These are phyloP conservation scores for Benitochromis conjunctus DNA, from an alignment of 2,113 vertebrate species.

Conservation along the genomic window DNA sequence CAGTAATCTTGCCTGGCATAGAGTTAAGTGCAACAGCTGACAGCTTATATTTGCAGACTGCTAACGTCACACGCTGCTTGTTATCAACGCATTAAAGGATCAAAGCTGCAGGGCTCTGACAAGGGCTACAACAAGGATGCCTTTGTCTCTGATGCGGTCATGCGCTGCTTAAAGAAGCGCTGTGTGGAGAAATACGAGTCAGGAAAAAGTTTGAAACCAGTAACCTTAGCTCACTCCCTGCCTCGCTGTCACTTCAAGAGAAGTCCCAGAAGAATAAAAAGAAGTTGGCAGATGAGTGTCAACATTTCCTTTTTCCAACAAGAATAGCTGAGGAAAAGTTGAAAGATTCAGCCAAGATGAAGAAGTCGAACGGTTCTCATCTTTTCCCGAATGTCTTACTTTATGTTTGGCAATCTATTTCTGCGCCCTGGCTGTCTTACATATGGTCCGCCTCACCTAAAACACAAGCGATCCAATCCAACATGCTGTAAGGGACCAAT, in stretches of 20 bases:
- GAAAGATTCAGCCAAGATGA: neutral
- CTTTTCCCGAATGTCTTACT: neutral
- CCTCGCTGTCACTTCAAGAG: neutral
- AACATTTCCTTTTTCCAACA: neutral
- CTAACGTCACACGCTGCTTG: neutral
- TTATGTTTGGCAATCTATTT: slow-evolving; percentile 11
- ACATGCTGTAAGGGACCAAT: neutral
- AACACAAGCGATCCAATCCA: neutral
- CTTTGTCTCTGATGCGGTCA: slow-evolving; percentile 12
- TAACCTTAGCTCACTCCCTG: neutral
- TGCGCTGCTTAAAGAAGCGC: neutral
- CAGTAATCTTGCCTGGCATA: neutral
- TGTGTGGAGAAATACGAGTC: neutral
- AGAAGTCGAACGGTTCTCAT: neutral
- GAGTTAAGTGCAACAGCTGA: slow-evolving; percentile 26
- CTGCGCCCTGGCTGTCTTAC: neutral
- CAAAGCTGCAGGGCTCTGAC: slow-evolving; percentile 8
- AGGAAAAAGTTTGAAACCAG: slow-evolving; percentile 5
- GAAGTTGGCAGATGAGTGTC: neutral
- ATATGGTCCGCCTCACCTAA: neutral
- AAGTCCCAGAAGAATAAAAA: neutral
- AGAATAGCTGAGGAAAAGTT: neutral
- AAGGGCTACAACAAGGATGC: slow-evolving; percentile 1
- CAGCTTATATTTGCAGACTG: neutral
- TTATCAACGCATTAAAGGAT: slow-evolving; percentile 11